Conservation (phyloP, 2,888 invertebrate species). For the Netelia inedita region DNA sequence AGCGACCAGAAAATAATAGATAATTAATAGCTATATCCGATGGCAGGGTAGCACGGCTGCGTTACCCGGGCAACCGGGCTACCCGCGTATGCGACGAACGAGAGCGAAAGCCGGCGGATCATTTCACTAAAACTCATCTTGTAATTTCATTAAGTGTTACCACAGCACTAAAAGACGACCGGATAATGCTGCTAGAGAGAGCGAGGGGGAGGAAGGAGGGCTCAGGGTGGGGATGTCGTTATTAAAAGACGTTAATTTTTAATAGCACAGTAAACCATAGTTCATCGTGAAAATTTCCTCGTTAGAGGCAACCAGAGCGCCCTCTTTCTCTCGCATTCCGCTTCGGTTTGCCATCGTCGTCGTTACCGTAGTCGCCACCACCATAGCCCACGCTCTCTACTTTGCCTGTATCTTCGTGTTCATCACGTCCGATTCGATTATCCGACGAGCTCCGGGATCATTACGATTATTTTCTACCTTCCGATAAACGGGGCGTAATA, state of each 20-base stretch:
- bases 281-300: slow-evolving; percentile 71
- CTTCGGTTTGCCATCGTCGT: slow-evolving; percentile 52
- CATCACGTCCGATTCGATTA: slow-evolving; percentile 68
- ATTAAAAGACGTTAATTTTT: slow-evolving; percentile 76
- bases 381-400: slow-evolving; percentile 25
- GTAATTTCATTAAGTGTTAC: slow-evolving; percentile 70
- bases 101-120: slow-evolving; percentile 53
- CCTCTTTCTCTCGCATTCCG: slow-evolving; percentile 15
- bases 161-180: slow-evolving; percentile 67
- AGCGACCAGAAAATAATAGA: slow-evolving; percentile 66
- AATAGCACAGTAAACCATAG: slow-evolving; percentile 74
- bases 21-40: slow-evolving; percentile 66
- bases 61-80: slow-evolving; percentile 42
- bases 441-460: slow-evolving; percentile 56
- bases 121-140: slow-evolving; percentile 71
- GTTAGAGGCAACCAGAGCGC: slow-evolving; percentile 60
- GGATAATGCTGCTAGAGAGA: slow-evolving; percentile 66
- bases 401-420: slow-evolving; percentile 57
- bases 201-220: no score
- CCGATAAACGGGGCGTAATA: slow-evolving; percentile 55
- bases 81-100: neutral
- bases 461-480: slow-evolving; percentile 64
- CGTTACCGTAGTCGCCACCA: slow-evolving; percentile 50
- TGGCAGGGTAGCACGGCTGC: neutral
- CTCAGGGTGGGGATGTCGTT: slow-evolving; percentile 46